Evolutionary conservation across 2,888 invertebrate species (phyloP).

Genomic region (Polydesmus complanatus): DNA sequence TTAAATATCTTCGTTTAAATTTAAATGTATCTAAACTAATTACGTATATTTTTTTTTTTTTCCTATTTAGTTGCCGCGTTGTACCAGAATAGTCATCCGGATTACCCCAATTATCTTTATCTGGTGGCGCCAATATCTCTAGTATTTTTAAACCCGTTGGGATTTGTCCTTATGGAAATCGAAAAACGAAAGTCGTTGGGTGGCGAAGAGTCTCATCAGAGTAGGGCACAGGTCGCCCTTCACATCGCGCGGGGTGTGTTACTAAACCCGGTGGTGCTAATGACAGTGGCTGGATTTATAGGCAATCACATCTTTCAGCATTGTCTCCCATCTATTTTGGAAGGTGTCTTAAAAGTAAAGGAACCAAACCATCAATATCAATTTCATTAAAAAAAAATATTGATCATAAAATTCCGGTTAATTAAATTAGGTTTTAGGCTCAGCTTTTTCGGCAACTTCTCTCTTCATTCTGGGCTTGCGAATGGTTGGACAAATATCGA

Average conservation of each 20-base stretch:
- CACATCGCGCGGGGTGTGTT: slow-evolving; percentile 50
- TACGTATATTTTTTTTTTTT: slow-evolving; percentile 4
- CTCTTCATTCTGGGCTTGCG: slow-evolving; percentile 77
- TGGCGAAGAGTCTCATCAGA: slow-evolving; percentile 19
- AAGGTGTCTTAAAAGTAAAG: slow-evolving; percentile 55
- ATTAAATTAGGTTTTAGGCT: slow-evolving; percentile 47
- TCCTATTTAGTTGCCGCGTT: slow-evolving; percentile 59
- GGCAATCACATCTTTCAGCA: slow-evolving; percentile 71
- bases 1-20: neutral
- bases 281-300: slow-evolving; percentile 79
- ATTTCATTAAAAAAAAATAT: neutral
- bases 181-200: slow-evolving; percentile 39
- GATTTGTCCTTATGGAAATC: slow-evolving; percentile 78
- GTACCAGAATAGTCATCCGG: slow-evolving; percentile 70
- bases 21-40: neutral
- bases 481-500: slow-evolving; percentile 80
- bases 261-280: slow-evolving; percentile 75
- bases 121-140: slow-evolving; percentile 87
- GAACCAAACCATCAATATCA: neutral
- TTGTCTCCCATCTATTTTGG: slow-evolving; percentile 56
- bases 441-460: slow-evolving; percentile 82
- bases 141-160: slow-evolving; percentile 80
- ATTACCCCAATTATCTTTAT: slow-evolving; percentile 79
- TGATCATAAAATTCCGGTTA: neutral
- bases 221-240: slow-evolving; percentile 15